Evolutionary conservation across 2,797 vertebrate genomes (phyloP), one percentile per base, ranked within the genome.

Genomic region (Sebastes cheni): DNA sequence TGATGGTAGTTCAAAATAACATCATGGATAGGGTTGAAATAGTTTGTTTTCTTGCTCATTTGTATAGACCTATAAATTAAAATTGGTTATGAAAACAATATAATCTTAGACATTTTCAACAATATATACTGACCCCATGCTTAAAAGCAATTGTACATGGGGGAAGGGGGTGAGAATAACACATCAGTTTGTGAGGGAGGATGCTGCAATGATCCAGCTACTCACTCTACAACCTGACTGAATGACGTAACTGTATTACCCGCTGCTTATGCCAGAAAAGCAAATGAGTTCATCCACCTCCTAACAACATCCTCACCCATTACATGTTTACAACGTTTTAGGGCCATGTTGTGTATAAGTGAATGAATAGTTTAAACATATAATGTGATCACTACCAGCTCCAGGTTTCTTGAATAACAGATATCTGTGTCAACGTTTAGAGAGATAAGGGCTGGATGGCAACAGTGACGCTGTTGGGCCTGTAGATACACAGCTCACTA

Each of bases 211-310:
- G 36, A 39, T 13, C 79, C 61, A 50, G 75, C 81, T 68, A 36
- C 78, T 86, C 80, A 55, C 70, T 56, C 83, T 64, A 86, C 89
- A 91, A 90, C 72, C 90, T 87, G 86, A 84, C 80, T 66, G 32
- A 85, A 87, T 94, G 92, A 95, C 91, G 91, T 94, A 84, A 94
- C 85, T 89, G 84, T 73, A 81, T 86, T 87, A 84, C 83, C 73
- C 79, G 77, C 73, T 88, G 77, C 73, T 88, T 69, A 73, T 81
- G 86, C 84, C 81, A 90, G 83, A 86, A 85, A 82, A 84, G 54
- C 86, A 84, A 69, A 81, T 67, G 62, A 89, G 74, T 86, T 84
- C 75, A 84, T 42, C 72, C 76, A 81, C 79, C 73, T 77, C 54
- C 76, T 36, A 75, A 52, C 75, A 72, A 72, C 75, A 77, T 69